Evolutionary conservation across 1,140 invertebrate species (phyloP).

Genomic region (Camponotus pennsylvanicus): DNA sequence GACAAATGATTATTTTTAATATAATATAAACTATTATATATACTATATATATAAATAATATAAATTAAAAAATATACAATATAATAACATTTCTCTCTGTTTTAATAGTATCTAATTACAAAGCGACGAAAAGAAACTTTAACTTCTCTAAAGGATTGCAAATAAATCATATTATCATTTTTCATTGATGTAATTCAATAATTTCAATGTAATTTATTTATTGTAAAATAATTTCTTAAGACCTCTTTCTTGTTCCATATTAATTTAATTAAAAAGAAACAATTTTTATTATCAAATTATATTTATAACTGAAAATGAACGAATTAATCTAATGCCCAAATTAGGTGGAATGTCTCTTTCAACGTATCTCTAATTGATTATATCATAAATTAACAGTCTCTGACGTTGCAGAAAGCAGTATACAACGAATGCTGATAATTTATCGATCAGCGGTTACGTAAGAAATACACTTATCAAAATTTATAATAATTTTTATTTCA

Average conservation of each 20-base stretch:
- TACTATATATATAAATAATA: too few relatives aligned
- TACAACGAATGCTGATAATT: slow-evolving; percentile 25
- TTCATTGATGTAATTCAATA: too few relatives aligned
- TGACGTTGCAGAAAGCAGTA: background rate
- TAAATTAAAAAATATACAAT: too few relatives aligned
- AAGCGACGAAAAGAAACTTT: background rate
- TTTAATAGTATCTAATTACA: background rate
- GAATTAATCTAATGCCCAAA: background rate
- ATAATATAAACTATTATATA: background rate
- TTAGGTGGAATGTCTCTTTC: background rate
- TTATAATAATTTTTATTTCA: slow-evolving; percentile 11
- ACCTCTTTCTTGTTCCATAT: too few relatives aligned
- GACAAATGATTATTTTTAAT: background rate
- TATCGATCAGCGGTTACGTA: slow-evolving; percentile 16
- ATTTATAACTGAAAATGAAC: background rate
- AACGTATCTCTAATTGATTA: background rate
- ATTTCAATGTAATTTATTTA: background rate
- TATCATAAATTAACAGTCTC: background rate
- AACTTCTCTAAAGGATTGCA: background rate
- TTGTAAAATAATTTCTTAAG: background rate
- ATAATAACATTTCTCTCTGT: background rate
- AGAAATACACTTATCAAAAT: slow-evolving; percentile 15
- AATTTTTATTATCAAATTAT: too few relatives aligned
- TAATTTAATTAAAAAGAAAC: too few relatives aligned
- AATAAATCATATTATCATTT: background rate